Conservation (phyloP, 2,113 vertebrate genomes). For the Gavia stellata region DNA sequence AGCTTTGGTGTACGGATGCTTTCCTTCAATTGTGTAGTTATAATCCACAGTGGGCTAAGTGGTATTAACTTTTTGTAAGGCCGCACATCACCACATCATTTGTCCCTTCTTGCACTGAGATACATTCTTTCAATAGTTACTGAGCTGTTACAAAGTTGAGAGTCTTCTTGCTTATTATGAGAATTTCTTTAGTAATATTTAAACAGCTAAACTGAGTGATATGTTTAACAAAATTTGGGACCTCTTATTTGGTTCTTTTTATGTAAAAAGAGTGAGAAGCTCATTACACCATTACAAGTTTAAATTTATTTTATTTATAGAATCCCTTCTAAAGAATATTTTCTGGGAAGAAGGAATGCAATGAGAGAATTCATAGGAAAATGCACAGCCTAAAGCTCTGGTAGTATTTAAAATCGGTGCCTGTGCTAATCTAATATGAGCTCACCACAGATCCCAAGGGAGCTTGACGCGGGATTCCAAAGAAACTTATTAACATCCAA, state of each 20-base stretch:
- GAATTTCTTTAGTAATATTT: background rate
- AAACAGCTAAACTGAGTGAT: background rate
- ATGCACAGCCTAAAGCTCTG: conserved; percentile 19
- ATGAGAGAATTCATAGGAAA: conserved; percentile 12
- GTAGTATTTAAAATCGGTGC: conserved; percentile 57
- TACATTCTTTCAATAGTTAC: background rate
- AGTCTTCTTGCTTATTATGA: background rate
- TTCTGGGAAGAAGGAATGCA: conserved; percentile 17
- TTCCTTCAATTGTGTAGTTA: background rate
- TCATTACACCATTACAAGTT: background rate
- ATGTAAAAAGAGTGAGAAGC: background rate
- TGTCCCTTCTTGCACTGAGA: background rate
- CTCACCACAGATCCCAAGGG: conserved; percentile 51
- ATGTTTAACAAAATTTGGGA: background rate
- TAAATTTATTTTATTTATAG: conserved; percentile 29
- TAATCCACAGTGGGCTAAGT: background rate
- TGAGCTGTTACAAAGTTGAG: background rate
- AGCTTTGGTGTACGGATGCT: background rate
- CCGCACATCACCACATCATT: background rate
- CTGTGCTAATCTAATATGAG: conserved; percentile 47
- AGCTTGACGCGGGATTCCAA: conserved; percentile 16
- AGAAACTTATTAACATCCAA: conserved; percentile 45
- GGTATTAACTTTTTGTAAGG: background rate
- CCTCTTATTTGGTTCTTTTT: background rate
- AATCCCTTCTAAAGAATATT: conserved; percentile 26